Conservation (phyloP, 2,113 vertebrate genomes). For the Melanerpes formicivorus region DNA sequence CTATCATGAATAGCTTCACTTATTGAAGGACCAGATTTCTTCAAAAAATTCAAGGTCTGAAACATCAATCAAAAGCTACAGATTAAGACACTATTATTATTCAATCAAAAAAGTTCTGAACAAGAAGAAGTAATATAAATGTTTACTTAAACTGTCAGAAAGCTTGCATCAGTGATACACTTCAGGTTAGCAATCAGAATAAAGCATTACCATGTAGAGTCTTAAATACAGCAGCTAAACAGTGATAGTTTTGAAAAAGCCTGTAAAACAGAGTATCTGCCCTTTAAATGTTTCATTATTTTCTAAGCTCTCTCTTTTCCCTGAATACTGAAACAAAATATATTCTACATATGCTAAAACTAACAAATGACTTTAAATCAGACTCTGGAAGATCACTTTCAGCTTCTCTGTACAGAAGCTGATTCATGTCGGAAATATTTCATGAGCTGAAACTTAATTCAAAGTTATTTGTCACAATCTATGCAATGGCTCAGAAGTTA, state of each 20-base stretch:
- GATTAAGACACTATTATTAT: neutral
- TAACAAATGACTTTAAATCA: neutral
- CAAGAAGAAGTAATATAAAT: neutral
- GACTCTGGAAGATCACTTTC: neutral
- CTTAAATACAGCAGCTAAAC: neutral
- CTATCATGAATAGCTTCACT: conserved; percentile 86
- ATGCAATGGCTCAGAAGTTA: neutral
- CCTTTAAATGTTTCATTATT: neutral
- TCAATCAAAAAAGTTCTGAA: neutral
- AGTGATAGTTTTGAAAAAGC: neutral
- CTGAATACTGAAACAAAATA: neutral
- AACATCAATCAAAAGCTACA: conserved; percentile 31
- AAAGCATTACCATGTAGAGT: neutral
- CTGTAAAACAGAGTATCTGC: neutral
- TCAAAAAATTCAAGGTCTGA: conserved; percentile 92
- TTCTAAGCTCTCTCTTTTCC: neutral
- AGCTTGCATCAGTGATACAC: neutral
- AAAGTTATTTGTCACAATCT: neutral
- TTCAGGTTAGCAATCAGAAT: neutral
- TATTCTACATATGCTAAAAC: neutral
- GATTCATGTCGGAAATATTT: neutral
- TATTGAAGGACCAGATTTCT: conserved; percentile 86
- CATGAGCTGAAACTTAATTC: neutral
- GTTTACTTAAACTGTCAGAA: neutral
- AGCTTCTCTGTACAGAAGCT: neutral